These are phyloP conservation scores for Trichopria drosophilae DNA, from an alignment of 2,888 invertebrate genomes.

Conservation along the genomic window DNA sequence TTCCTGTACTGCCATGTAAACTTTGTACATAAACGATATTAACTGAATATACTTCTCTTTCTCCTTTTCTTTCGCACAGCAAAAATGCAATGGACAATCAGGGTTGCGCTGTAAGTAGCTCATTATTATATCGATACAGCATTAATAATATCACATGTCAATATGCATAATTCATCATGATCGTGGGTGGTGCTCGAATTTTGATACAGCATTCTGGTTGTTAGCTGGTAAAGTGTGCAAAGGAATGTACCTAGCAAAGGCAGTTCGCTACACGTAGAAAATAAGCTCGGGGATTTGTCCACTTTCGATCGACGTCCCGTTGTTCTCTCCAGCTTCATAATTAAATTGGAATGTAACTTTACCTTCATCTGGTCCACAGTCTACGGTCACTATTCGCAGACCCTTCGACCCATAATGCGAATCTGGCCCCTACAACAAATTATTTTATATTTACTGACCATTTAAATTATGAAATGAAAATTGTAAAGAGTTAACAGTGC, in stretches of 20 bases:
- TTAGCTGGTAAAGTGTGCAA: too few relatives aligned
- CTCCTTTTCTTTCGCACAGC: too few relatives aligned
- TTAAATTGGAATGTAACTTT: slow-evolving; percentile 81
- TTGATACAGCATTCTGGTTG: too few relatives aligned
- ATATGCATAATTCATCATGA: too few relatives aligned
- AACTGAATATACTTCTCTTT: slow-evolving; percentile 43
- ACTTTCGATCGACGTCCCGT: slow-evolving; percentile 82
- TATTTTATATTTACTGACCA: not conserved
- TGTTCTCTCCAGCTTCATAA: slow-evolving; percentile 83
- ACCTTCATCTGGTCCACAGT: slow-evolving; percentile 74
- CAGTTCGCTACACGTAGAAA: slow-evolving; percentile 66
- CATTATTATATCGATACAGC: too few relatives aligned
- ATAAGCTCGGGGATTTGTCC: slow-evolving; percentile 87
- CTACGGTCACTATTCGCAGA: slow-evolving; percentile 72
- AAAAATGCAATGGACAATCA: too few relatives aligned
- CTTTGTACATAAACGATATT: slow-evolving; percentile 50
- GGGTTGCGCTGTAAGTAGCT: too few relatives aligned
- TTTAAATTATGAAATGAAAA: too few relatives aligned
- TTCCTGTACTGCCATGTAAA: slow-evolving; percentile 46
- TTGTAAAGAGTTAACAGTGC: too few relatives aligned
- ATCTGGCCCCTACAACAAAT: slow-evolving; percentile 72
- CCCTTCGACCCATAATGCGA: slow-evolving; percentile 86
- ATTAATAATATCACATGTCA: too few relatives aligned
- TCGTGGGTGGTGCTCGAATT: too few relatives aligned
- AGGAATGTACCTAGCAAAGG: slow-evolving; percentile 21